A percentile compares a stretch with the other conserved stretches of the same genome.
phyloP scores from a whole-genome alignment of 1,140 invertebrate genomes.

The Diorhabda sublineata region DNA sequence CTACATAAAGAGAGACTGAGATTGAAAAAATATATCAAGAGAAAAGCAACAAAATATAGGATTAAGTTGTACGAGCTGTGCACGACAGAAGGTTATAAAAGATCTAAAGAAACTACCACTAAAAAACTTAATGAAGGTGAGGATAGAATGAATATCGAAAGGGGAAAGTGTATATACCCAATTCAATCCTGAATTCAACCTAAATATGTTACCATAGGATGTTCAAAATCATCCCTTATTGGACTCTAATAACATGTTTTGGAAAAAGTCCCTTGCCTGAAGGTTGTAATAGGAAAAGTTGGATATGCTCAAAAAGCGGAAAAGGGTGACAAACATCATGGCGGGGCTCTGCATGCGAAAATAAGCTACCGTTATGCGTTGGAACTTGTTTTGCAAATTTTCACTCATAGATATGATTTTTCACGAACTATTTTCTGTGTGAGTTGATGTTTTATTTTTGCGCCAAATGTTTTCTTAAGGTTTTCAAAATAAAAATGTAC shows the following conservation, averaged over 20 bases:
- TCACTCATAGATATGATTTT: too few relatives aligned
- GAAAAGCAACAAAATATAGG: not conserved
- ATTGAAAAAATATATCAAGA: not conserved
- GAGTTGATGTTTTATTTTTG: too few relatives aligned
- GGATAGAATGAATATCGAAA: not conserved
- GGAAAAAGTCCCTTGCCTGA: not conserved
- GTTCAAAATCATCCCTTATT: not conserved
- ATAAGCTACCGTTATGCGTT: too few relatives aligned
- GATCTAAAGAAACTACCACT: conserved; percentile 14
- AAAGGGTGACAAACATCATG: too few relatives aligned
- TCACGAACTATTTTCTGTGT: too few relatives aligned
- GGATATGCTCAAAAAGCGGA: too few relatives aligned
- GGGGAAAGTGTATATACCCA: not conserved
- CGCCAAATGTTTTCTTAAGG: too few relatives aligned
- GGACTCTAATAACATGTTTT: not conserved
- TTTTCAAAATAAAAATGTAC: too few relatives aligned
- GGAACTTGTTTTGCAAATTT: too few relatives aligned
- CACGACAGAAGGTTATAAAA: not conserved
- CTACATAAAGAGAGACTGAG: not conserved
- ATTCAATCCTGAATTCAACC: conserved; percentile 4
- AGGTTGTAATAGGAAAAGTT: too few relatives aligned
- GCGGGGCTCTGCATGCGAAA: too few relatives aligned
- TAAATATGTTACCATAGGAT: conserved; percentile 9
- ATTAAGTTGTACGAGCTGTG: not conserved
- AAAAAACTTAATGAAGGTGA: conserved; percentile 16